A percentile compares a stretch with the other conserved stretches of the same genome.
These are phyloP conservation scores for Phenganax stokvisi DNA, from an alignment of 92 coral and sea anemone species.

Conservation along the genomic window DNA sequence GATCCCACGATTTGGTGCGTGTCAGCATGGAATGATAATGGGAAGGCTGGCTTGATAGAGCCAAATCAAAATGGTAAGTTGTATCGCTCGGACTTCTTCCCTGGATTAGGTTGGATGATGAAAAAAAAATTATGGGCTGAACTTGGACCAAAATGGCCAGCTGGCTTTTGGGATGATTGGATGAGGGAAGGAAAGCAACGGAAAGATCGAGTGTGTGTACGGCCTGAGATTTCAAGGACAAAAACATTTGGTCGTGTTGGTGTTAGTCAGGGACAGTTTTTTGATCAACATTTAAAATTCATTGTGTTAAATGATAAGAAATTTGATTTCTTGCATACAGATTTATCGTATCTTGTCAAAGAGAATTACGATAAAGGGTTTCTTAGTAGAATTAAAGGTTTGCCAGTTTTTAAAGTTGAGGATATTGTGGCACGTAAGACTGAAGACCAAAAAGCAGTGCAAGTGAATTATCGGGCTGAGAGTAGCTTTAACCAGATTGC, in stretches of 20 bases:
- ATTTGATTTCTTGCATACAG: slow-evolving; percentile 69
- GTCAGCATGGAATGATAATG: slow-evolving; percentile 99
- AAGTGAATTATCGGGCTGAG: slow-evolving; percentile 59
- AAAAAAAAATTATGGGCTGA: slow-evolving; percentile 72
- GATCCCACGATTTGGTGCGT: slow-evolving; percentile 93
- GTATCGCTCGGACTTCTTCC: slow-evolving; percentile 90
- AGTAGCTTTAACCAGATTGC: slow-evolving; percentile 58
- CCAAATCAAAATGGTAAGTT: slow-evolving; percentile 60
- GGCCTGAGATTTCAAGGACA: slow-evolving; percentile 95
- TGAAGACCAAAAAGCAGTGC: slow-evolving; percentile 48
- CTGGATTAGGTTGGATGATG: slow-evolving; percentile 99
- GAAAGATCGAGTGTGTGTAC: slow-evolving; percentile 72
- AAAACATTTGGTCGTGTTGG: slow-evolving; percentile 89
- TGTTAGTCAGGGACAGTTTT: slow-evolving; percentile 94
- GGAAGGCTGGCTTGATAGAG: slow-evolving; percentile 80
- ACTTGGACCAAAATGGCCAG: slow-evolving; percentile 79
- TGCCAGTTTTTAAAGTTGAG: slow-evolving; percentile 57
- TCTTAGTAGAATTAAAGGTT: slow-evolving; percentile 43
- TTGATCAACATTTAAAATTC: slow-evolving; percentile 79
- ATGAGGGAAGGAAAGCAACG: slow-evolving; percentile 84
- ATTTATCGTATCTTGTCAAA: slow-evolving; percentile 70
- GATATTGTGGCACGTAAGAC: slow-evolving; percentile 42
- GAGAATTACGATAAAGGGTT: slow-evolving; percentile 67
- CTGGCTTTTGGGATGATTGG: slow-evolving; percentile 99
- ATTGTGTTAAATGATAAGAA: slow-evolving; percentile 71